Evolutionary conservation across 2,888 invertebrate species (phyloP).

Genomic region (Archips crataeganus): DNA sequence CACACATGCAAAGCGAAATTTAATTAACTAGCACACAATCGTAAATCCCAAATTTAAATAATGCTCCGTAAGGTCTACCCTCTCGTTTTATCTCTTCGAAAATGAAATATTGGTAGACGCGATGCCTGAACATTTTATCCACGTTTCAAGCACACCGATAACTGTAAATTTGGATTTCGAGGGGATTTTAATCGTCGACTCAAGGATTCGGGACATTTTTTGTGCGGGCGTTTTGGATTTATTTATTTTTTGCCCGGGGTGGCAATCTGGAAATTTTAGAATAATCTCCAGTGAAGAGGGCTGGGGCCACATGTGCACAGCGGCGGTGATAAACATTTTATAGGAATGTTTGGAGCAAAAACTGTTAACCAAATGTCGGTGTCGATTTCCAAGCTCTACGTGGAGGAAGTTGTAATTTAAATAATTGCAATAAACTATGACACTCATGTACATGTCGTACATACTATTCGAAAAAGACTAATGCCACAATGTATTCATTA

Average conservation of each 20-base stretch:
- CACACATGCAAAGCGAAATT: constrained; percentile 37
- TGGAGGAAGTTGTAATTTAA: constrained; percentile 80
- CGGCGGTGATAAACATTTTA: constrained; percentile 84
- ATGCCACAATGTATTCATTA: background rate
- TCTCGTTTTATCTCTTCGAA: constrained; percentile 46
- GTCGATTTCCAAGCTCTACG: constrained; percentile 70
- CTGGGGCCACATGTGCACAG: constrained; percentile 77
- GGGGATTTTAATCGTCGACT: constrained; percentile 74
- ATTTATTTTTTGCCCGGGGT: constrained; percentile 84
- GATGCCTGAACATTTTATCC: constrained; percentile 48
- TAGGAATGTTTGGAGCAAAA: constrained; percentile 83
- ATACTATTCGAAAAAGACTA: background rate
- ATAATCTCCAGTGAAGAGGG: constrained; percentile 80
- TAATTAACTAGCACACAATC: constrained; percentile 31
- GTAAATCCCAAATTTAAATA: constrained; percentile 30
- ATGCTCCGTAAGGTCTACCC: constrained; percentile 21
- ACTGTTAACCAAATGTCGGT: constrained; percentile 80
- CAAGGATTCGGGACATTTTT: constrained; percentile 80
- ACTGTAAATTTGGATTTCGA: constrained; percentile 78
- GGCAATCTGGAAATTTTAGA: constrained; percentile 85
- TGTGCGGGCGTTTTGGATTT: constrained; percentile 74
- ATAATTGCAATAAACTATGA: constrained; percentile 59
- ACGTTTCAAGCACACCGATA: constrained; percentile 63
- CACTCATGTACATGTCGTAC: background rate
- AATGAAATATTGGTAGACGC: constrained; percentile 34